Conservation (phyloP, 2,888 invertebrate genomes). For the Heteropelma amictum region DNA sequence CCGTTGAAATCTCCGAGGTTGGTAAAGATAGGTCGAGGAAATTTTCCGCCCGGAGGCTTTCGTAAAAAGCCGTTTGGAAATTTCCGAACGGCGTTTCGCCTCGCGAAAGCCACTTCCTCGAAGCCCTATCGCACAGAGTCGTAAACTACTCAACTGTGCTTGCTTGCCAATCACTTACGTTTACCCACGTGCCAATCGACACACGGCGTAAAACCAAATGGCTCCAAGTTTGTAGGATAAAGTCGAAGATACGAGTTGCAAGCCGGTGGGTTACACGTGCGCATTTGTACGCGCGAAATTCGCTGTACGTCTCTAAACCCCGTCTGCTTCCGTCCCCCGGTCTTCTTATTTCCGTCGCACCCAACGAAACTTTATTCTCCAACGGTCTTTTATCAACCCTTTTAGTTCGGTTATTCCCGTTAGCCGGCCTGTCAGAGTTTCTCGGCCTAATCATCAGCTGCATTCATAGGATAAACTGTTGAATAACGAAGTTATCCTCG, state of each 20-base stretch:
- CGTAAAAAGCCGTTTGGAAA: background rate
- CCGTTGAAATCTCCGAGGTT: conserved; percentile 49
- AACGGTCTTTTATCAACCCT: background rate
- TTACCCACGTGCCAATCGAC: too few relatives aligned
- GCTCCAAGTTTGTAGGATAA: conserved; percentile 71
- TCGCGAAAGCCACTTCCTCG: conserved; percentile 31
- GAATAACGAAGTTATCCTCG: conserved; percentile 43
- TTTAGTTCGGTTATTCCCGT: conserved; percentile 7
- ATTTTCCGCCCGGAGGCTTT: conserved; percentile 4
- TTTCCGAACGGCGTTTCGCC: background rate
- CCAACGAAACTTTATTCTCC: background rate
- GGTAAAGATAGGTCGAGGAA: background rate
- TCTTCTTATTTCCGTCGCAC: background rate
- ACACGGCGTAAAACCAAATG: conserved; percentile 74
- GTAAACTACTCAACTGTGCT: conserved; percentile 60
- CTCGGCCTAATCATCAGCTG: conserved; percentile 44
- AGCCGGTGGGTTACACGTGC: background rate
- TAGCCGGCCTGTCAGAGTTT: conserved; percentile 1
- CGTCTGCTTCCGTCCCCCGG: background rate
- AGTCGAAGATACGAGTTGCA: conserved; percentile 53
- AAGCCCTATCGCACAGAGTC: conserved; percentile 9
- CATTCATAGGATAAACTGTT: conserved; percentile 48
- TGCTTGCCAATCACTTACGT: conserved; percentile 73
- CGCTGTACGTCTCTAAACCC: background rate
- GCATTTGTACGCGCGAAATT: background rate